A percentile compares a stretch with the other conserved stretches of the same genome.
Conservation (phyloP, 2,113 vertebrate species). For the Pseudorasbora parva region DNA sequence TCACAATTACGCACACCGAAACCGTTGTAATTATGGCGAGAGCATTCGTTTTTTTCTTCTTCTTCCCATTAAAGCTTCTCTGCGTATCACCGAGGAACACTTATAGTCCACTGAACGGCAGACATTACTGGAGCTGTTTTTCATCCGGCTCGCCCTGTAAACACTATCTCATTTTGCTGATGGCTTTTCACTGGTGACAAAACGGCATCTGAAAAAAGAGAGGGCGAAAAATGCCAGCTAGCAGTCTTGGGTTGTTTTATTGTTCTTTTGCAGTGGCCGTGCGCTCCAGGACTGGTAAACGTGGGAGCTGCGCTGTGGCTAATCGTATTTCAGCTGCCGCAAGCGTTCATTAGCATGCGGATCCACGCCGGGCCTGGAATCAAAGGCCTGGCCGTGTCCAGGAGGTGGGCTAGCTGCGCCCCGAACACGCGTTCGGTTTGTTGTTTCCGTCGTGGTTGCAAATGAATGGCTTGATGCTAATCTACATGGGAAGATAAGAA, state of each 20-base stretch:
- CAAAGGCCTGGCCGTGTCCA: slow-evolving; percentile 57
- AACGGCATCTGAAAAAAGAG: slow-evolving; percentile 41
- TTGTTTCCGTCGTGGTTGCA: slow-evolving; percentile 34
- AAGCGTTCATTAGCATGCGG: slow-evolving; percentile 49
- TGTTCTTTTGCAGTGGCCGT: slow-evolving; percentile 47
- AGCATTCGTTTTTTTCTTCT: slow-evolving; percentile 53
- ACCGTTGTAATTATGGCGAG: slow-evolving; percentile 56
- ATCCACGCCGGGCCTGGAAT: slow-evolving; percentile 33
- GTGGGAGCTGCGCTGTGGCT: slow-evolving; percentile 7
- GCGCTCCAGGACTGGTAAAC: neutral
- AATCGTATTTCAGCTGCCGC: slow-evolving; percentile 48
- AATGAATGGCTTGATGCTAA: slow-evolving; percentile 54
- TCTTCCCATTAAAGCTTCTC: slow-evolving; percentile 52
- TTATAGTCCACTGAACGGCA: slow-evolving; percentile 52
- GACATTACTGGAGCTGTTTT: slow-evolving; percentile 52
- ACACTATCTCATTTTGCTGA: slow-evolving; percentile 62
- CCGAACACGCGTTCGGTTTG: slow-evolving; percentile 35
- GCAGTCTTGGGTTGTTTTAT: slow-evolving; percentile 48
- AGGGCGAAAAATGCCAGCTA: slow-evolving; percentile 28
- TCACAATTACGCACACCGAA: slow-evolving; percentile 51
- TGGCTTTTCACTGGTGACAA: slow-evolving; percentile 59
- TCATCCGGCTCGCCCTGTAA: slow-evolving; percentile 57
- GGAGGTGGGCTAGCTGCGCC: slow-evolving; percentile 48
- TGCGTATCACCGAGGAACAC: slow-evolving; percentile 54
- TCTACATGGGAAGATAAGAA: slow-evolving; percentile 47